Base-by-base conservation (phyloP, 2,888 invertebrate genomes). In the Chloroclysta siterata region DNA sequence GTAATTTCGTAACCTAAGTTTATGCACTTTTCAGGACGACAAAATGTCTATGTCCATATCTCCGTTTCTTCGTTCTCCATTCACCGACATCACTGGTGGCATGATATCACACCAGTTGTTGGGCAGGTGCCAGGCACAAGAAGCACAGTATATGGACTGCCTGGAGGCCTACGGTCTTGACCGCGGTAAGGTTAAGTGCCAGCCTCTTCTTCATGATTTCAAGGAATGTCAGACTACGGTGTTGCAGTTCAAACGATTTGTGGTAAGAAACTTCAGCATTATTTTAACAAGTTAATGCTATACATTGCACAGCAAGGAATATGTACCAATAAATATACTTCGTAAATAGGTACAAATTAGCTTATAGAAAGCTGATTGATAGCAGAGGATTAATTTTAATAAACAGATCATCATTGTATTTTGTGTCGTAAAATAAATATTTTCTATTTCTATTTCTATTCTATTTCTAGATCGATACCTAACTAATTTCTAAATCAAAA, bases 131-230 rank as follows among this genome's bases (percentile, higher is more conserved):
- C 95, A 94, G 41, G 91, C 94, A 62, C 88, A 96, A 72, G 97
- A 97, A 87, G 88, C 95, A 80, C 93, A 94, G 36, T 94, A 95
- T 77, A 94, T 96, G 88, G 96, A 97, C 71, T 97, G 97, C 76
- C 78, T 97, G 53, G 97, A 97, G 78, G 97, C 97, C 2, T 97
- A 97, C 71, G 97, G 97, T 0, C 74, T 95, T 10, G 94, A 95
- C n/a, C 91, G 93, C 46, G 96, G 95, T 41, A 77, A 77, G n/a
- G 36, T 2, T 8, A 94, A 95, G 79, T 97, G 97, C 80, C 78
- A 84, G 5, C 83, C 91, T 56, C 81, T 96, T 7, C 92, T 96
- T 60, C 89, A 92, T 0, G 97, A 97, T 83, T 95, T 95, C 74
- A 90, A 94, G 64, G 97, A 97, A 85, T 97, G 97, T 73, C 86